Base-by-base conservation (phyloP, 1,140 invertebrate genomes). In the Gonatopus flavifemur region DNA sequence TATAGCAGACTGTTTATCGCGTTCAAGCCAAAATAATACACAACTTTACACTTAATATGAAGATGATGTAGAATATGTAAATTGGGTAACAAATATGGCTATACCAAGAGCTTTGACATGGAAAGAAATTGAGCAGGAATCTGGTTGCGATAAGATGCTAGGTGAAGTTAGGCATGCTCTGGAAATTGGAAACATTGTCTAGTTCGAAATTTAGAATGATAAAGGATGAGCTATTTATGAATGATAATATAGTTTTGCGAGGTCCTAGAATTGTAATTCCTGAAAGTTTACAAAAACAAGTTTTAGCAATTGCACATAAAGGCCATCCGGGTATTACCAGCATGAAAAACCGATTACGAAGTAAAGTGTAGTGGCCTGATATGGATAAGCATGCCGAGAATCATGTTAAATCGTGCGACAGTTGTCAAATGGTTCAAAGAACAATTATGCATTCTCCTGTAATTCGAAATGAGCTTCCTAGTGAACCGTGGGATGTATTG, bases 341-440 rank as follows among this genome's bases (percentile, higher is more conserved):
- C 3, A 84, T 83, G 80, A 84, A 84, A 63, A 47, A 59, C 2
- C 32, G 80, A 4, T 67, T 82, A 3, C 37, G 79, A 22, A 65
- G 55, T 9, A 77, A 81, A 54, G 64, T 81, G n/a, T 83, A 76
- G 73, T 84, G 77, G 79, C 76, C 73, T 12, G 54, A 56, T 22
- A 71, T 82, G 0, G 76, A 83, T 49, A 58, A 62, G 40, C 76
- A 80, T 10, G 67, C 66, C 2, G 76, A 79, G 66, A 57, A 49
- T 16, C 37, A 62, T 13, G 62, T 76, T 4, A 73, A 71, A 57
- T 18, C n/a, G 4, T 83, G 81, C 53, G 55, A 55, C 20, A 62
- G 65, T 2, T 49, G 39, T 20, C 20, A 8, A 2, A 22, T 41
- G 12, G 8, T 82, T 78, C 18, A 10, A 9, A 20, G 5, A 8